A percentile compares a stretch with the other conserved stretches of the same genome.
Evolutionary conservation across 2,888 invertebrate species (phyloP).

Genomic region (Lepas anatifera): DNA sequence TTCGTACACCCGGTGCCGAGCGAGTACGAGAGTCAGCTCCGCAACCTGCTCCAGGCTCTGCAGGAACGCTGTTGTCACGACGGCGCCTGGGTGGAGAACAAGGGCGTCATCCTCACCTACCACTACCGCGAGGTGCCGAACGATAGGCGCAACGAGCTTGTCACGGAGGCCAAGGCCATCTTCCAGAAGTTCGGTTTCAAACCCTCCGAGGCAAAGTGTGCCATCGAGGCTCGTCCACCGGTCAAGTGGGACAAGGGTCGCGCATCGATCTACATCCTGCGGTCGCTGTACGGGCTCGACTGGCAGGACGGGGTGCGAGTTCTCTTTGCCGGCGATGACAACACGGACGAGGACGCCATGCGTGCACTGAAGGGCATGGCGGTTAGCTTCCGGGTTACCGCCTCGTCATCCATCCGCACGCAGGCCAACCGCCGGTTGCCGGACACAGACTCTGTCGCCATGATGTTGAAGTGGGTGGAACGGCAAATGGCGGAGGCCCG

Average conservation of each 20-base stretch:
- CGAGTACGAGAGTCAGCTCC: conserved; percentile 33
- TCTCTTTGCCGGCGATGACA: conserved; percentile 37
- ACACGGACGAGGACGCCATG: conserved; percentile 34
- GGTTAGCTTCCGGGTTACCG: conserved; percentile 76
- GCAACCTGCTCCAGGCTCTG: conserved; percentile 45
- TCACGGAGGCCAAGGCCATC: conserved; percentile 31
- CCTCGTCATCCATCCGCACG: conserved; percentile 70
- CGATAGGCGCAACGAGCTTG: conserved; percentile 29
- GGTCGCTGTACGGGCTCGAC: conserved; percentile 80
- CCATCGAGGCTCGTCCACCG: conserved; percentile 79
- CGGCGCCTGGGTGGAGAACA: conserved; percentile 38
- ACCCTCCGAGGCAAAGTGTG: conserved; percentile 52
- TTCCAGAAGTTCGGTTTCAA: conserved; percentile 33
- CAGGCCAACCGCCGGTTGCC: conserved; percentile 76
- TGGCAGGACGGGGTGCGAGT: conserved; percentile 57
- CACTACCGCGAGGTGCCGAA: conserved; percentile 34
- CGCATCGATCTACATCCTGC: conserved; percentile 76
- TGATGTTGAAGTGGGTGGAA: conserved; percentile 66
- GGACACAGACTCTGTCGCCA: conserved; percentile 76
- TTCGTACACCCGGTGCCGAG: conserved; percentile 36
- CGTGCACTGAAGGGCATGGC: conserved; percentile 52
- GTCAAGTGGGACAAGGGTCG: conserved; percentile 85
- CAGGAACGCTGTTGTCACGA: conserved; percentile 44
- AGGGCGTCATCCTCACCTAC: conserved; percentile 35
- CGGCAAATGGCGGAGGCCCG: conserved; percentile 28